Evolutionary conservation across 2,113 vertebrate genomes (phyloP), one percentile per base, ranked within the genome.

Genomic region (Columba janthina): DNA sequence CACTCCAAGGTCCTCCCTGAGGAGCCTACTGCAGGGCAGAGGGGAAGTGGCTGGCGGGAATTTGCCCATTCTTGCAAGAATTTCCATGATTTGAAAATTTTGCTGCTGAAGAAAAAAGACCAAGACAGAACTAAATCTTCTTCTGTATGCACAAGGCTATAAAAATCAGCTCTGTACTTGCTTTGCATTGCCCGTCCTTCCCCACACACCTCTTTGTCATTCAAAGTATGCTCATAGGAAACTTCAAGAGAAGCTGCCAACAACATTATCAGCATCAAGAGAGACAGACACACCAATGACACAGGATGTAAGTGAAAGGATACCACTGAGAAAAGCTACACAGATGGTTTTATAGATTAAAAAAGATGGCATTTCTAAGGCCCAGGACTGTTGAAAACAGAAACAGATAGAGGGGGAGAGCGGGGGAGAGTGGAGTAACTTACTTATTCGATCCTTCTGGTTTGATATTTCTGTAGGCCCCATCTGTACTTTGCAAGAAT

Each of bases 291-390:
- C 75, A 92, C 90, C 79, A 92, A 36, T 74, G 93, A 82, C 93
- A 93, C 25, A 87, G 70, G 62, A 73, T 65, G 6, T 22, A 66
- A 94, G 73, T 29, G 76, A 89, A 89, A 95, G 90, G 76, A 65
- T 89, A 70, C 80, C 31, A 62, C 86, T 72, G 85, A 93, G 86
- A 96, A 84, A 92, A 94, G 58, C 85, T 84, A 86, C 51, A 83
- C 76, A 93, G 80, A 92, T 95, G 80, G 90, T 90, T 95, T 81
- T 85, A 58, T 40, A 90, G 92, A 89, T 87, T 84, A 89, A 93
- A 95, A 94, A 93, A 69, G 4, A 67, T 90, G 75, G 36, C 80
- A 87, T 95, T 93, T 95, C 73, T 94, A 87, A 90, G 96, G 70
- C 93, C 89, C 22, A 42, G 64, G 16, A 40, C 69, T 85, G 87